Evolutionary conservation across 2,113 vertebrate species (phyloP).

Genomic region (Columba livia): DNA sequence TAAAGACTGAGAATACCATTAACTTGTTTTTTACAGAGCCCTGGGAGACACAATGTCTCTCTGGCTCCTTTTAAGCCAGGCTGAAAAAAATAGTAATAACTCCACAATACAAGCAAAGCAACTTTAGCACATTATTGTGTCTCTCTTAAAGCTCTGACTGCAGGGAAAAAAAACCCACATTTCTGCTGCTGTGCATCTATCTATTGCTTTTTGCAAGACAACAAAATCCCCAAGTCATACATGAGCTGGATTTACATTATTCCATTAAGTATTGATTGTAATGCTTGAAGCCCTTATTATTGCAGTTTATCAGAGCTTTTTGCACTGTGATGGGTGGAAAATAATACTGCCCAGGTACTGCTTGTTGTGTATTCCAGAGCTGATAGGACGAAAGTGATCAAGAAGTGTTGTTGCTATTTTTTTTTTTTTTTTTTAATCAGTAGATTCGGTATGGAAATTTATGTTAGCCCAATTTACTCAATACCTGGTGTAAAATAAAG

Average conservation of each 20-base stretch:
- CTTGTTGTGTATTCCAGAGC: not conserved
- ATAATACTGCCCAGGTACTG: not conserved
- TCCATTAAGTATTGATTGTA: slow-evolving; percentile 66
- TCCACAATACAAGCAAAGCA: slow-evolving; percentile 37
- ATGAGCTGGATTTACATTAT: slow-evolving; percentile 61
- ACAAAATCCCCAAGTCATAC: slow-evolving; percentile 41
- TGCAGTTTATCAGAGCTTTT: slow-evolving; percentile 57
- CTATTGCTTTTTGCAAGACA: slow-evolving; percentile 55
- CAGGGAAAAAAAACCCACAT: not conserved
- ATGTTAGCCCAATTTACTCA: not conserved
- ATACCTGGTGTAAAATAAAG: not conserved
- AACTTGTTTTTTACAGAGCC: slow-evolving; percentile 45
- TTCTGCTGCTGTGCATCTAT: slow-evolving; percentile 38
- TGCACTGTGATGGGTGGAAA: slow-evolving; percentile 46
- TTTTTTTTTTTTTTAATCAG: not conserved
- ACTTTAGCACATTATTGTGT: slow-evolving; percentile 32
- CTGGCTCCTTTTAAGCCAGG: slow-evolving; percentile 27
- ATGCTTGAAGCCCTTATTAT: slow-evolving; percentile 63
- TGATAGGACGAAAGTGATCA: not conserved
- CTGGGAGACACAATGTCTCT: slow-evolving; percentile 51
- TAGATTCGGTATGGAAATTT: not conserved
- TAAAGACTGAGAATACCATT: slow-evolving; percentile 71
- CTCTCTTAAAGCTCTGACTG: not conserved
- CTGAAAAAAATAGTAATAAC: slow-evolving; percentile 26
- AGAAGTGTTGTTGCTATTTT: not conserved